Evolutionary conservation across 1,140 invertebrate species (phyloP).

Genomic region (Panagrolaimus sp.): DNA sequence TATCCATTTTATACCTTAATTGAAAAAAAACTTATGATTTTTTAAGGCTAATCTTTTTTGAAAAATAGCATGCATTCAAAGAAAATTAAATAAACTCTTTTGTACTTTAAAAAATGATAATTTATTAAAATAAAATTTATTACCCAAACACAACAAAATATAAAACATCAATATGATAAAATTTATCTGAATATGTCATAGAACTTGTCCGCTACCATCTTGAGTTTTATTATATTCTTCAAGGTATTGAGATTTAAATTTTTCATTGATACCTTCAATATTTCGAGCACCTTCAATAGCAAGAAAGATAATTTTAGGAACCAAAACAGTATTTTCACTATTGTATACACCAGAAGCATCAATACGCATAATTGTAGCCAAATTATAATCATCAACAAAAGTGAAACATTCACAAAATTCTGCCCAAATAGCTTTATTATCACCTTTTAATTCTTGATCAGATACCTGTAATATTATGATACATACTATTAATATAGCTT

Average conservation of each 20-base stretch:
- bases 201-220: not conserved
- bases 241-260: constrained; percentile 20
- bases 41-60: no score
- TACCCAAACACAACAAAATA: no score
- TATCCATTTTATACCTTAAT: no score
- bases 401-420: constrained; percentile 81
- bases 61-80: no score
- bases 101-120: no score
- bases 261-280: constrained; percentile 77
- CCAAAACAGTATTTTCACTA: constrained; percentile 77
- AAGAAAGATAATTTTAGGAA: constrained; percentile 73
- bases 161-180: no score
- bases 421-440: constrained; percentile 79
- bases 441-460: constrained; percentile 77
- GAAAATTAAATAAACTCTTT: no score
- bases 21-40: no score
- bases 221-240: not conserved
- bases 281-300: constrained; percentile 91
- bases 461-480: constrained; percentile 62
- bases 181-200: not conserved
- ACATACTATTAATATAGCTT: constrained; percentile 1
- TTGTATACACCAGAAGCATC: constrained; percentile 74
- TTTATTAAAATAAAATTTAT: no score
- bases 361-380: constrained; percentile 78
- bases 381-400: constrained; percentile 84